Evolutionary conservation across 2,113 vertebrate species (phyloP).

Genomic region (Podocnemis expansa): DNA sequence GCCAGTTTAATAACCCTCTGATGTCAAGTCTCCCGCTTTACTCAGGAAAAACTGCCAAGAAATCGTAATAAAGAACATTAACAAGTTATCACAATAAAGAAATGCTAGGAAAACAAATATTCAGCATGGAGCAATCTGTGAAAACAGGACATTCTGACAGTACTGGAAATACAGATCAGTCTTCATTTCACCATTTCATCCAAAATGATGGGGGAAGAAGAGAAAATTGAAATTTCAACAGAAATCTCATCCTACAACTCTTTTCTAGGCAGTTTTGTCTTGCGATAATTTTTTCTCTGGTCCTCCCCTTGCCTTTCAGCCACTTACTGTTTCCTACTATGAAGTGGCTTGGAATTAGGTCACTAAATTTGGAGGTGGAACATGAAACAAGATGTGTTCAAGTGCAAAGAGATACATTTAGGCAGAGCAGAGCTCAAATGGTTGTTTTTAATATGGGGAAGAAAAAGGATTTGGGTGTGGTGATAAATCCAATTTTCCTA

Average conservation of each 20-base stretch:
- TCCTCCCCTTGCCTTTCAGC: neutral
- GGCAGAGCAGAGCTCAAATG: neutral
- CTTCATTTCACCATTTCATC: neutral
- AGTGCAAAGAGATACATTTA: neutral
- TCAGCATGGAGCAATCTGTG: neutral
- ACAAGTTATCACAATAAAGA: neutral
- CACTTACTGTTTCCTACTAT: neutral
- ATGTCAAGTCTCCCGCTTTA: neutral
- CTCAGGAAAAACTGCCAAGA: neutral
- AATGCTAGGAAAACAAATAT: neutral
- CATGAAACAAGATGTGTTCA: neutral
- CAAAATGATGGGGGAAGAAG: neutral
- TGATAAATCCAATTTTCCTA: neutral
- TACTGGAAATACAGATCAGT: too few species aligned
- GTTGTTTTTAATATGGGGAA: neutral
- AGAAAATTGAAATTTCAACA: neutral
- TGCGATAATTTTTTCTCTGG: conserved; percentile 21
- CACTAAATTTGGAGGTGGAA: neutral
- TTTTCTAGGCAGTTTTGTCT: neutral
- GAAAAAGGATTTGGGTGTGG: neutral
- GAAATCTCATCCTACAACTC: neutral
- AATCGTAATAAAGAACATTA: neutral
- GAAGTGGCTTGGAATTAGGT: neutral
- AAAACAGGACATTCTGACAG: neutral
- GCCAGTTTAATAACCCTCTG: neutral